Conservation (phyloP, 2,113 vertebrate species). For the Ictalurus punctatus region DNA sequence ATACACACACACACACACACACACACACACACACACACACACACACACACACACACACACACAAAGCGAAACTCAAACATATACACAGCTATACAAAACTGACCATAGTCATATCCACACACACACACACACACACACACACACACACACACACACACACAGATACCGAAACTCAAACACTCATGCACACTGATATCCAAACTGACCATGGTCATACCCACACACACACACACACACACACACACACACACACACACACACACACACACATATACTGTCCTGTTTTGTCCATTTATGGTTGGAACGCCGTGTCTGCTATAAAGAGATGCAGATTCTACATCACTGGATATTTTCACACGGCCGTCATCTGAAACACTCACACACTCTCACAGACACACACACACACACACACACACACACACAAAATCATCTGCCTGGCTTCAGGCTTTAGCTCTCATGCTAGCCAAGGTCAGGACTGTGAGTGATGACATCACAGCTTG, state of each 20-base stretch:
- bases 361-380: constrained; percentile 36
- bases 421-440: constrained; percentile 4
- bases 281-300: constrained; percentile 46
- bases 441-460: background rate
- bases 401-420: background rate
- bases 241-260: background rate
- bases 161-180: constrained; percentile 21
- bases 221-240: background rate
- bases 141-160: constrained; percentile 20
- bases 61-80: background rate
- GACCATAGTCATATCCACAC: background rate
- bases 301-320: background rate
- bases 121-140: constrained; percentile 31
- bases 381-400: background rate
- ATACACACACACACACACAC: constrained; percentile 23
- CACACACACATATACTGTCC: background rate
- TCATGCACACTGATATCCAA: background rate
- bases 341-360: constrained; percentile 35
- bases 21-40: constrained; percentile 34
- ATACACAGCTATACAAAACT: background rate
- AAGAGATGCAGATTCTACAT: constrained; percentile 2
- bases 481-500: constrained; percentile 29
- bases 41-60: too few relatives aligned
- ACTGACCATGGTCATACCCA: background rate
- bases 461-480: constrained; percentile 14